Evolutionary conservation across 2,113 vertebrate genomes (phyloP).

Genomic region (Nothobranchius furzeri): DNA sequence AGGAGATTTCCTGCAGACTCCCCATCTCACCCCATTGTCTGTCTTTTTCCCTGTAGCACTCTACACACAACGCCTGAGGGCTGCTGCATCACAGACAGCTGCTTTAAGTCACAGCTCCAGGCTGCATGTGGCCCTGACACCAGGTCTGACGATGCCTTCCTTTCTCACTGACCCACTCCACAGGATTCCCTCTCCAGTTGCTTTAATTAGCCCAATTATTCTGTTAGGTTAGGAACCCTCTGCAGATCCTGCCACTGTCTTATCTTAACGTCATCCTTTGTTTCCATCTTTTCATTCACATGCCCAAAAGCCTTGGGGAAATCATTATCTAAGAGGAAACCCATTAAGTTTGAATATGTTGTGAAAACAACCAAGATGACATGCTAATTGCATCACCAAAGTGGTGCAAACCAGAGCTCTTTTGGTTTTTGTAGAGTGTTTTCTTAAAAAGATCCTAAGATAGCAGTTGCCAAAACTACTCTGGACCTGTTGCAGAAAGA

Average conservation of each 20-base stretch:
- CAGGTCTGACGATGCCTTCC: constrained; percentile 24
- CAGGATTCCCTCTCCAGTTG: constrained; percentile 38
- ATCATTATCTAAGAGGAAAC: constrained; percentile 70
- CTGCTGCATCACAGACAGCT: constrained; percentile 48
- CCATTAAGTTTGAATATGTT: constrained; percentile 69
- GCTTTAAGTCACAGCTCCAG: constrained; percentile 54
- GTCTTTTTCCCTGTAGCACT: constrained; percentile 14
- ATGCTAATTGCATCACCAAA: constrained; percentile 54
- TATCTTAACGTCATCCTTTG: constrained; percentile 29
- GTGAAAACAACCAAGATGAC: constrained; percentile 59
- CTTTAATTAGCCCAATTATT: constrained; percentile 60
- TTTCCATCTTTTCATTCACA: constrained; percentile 23
- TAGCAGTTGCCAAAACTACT: constrained; percentile 28
- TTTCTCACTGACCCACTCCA: constrained; percentile 41
- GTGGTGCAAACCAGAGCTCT: constrained; percentile 60
- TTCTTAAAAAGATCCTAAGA: not conserved
- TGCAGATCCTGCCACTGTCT: constrained; percentile 34
- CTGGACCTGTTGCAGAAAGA: constrained; percentile 20
- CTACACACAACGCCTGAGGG: constrained; percentile 10
- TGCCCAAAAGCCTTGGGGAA: constrained; percentile 68
- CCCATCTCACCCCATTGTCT: constrained; percentile 38
- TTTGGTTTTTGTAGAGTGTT: constrained; percentile 1
- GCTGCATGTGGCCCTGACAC: constrained; percentile 53
- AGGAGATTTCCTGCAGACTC: constrained; percentile 46
- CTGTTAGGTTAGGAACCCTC: constrained; percentile 32